Evolutionary conservation across 2,113 vertebrate genomes (phyloP).

Genomic region (Gavia stellata): DNA sequence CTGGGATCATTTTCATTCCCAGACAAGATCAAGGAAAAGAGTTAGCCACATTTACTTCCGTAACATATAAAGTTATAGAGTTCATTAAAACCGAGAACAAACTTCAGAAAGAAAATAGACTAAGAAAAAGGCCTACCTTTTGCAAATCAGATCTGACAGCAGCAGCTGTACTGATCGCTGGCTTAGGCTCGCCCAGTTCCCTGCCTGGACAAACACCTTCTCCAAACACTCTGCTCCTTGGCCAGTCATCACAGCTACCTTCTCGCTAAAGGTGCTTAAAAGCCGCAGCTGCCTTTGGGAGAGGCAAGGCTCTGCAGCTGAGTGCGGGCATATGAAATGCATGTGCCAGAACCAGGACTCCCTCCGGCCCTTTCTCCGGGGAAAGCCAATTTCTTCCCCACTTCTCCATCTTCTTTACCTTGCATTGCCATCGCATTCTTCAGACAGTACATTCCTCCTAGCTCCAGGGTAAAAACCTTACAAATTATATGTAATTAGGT

Average conservation of each 20-base stretch:
- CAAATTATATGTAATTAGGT: neutral
- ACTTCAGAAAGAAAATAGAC: neutral
- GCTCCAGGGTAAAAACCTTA: neutral
- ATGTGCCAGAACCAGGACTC: neutral
- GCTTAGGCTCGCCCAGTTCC: neutral
- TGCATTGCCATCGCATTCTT: neutral
- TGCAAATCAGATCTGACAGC: too few relatives aligned
- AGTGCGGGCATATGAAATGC: neutral
- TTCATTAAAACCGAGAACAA: neutral
- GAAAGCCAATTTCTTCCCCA: neutral
- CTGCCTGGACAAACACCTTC: neutral
- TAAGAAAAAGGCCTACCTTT: neutral
- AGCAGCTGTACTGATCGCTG: neutral
- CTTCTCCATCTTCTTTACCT: neutral
- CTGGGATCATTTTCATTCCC: neutral
- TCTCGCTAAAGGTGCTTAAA: too few relatives aligned
- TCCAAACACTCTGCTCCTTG: neutral
- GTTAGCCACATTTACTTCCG: neutral
- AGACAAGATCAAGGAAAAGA: neutral
- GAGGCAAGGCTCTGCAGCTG: too few relatives aligned
- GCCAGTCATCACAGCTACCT: neutral
- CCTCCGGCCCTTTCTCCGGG: neutral
- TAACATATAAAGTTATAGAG: neutral
- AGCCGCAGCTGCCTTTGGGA: neutral
- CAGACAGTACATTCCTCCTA: neutral